A percentile compares a stretch with the other conserved stretches of the same genome.
Conservation (phyloP, 1,140 invertebrate species). For the Dreissena rostriformis region DNA sequence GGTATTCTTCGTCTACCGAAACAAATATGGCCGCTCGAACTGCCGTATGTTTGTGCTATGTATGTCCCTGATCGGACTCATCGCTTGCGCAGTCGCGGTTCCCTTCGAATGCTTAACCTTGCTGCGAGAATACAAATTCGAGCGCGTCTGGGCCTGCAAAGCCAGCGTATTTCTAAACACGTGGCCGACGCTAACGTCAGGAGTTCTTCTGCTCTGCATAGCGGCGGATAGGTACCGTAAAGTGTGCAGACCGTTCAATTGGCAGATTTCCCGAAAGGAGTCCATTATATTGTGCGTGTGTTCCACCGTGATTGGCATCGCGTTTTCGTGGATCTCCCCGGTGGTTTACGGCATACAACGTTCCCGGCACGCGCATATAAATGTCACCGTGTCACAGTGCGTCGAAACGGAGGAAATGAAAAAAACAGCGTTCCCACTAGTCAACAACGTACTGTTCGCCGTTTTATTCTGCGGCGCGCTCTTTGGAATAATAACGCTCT, state of each 20-base stretch:
- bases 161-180: constrained; percentile 27
- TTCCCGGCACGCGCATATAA: not conserved
- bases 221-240: constrained; percentile 48
- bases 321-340: constrained; percentile 27
- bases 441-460: constrained; percentile 27
- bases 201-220: constrained; percentile 29
- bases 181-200: constrained; percentile 22
- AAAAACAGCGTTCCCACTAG: constrained; percentile 26
- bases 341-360: constrained; percentile 29
- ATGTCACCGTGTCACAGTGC: constrained; percentile 25
- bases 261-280: constrained; percentile 31
- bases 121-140: constrained; percentile 19
- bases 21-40: constrained; percentile 19
- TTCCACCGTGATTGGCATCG: not conserved
- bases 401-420: constrained; percentile 5
- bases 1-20: constrained; percentile 55
- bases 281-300: constrained; percentile 13
- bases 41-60: constrained; percentile 22
- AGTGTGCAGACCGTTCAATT: constrained; percentile 34
- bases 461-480: constrained; percentile 28
- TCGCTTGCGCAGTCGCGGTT: not conserved
- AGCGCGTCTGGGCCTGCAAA: constrained; percentile 11
- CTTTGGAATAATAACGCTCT: constrained; percentile 14
- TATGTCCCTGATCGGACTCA: constrained; percentile 23
- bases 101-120: constrained; percentile 27